phyloP scores from a whole-genome alignment of 2,888 invertebrate genomes.

The Stratiomys singularior region DNA sequence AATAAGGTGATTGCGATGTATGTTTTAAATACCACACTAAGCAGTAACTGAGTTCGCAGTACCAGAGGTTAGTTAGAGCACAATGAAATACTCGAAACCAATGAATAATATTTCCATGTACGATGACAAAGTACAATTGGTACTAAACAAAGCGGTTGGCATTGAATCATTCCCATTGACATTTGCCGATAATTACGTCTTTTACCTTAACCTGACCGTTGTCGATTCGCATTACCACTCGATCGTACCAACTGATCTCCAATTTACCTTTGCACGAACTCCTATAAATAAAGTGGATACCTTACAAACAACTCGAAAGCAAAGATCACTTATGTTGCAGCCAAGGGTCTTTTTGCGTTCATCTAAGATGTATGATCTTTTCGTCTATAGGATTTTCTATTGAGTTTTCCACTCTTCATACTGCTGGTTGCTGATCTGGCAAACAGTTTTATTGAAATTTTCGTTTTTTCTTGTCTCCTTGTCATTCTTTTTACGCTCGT shows the following conservation, averaged over 20 bases:
- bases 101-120: no score
- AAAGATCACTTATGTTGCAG: neutral
- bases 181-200: slow-evolving; percentile 17
- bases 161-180: slow-evolving; percentile 31
- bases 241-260: slow-evolving; percentile 15
- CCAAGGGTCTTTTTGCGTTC: neutral
- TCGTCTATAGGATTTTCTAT: no score
- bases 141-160: neutral
- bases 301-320: neutral
- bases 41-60: no score
- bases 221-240: neutral
- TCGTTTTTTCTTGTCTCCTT: no score
- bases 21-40: no score
- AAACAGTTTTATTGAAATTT: neutral
- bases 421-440: neutral
- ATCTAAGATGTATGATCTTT: neutral
- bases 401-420: neutral
- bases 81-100: no score
- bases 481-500: no score
- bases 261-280: neutral
- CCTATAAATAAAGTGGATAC: neutral
- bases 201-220: slow-evolving; percentile 16
- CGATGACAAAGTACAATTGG: no score
- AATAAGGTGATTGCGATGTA: no score
- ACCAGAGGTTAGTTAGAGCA: no score